Base-by-base conservation (phyloP, 1,140 invertebrate species). In the Drosophila willistoni region DNA sequence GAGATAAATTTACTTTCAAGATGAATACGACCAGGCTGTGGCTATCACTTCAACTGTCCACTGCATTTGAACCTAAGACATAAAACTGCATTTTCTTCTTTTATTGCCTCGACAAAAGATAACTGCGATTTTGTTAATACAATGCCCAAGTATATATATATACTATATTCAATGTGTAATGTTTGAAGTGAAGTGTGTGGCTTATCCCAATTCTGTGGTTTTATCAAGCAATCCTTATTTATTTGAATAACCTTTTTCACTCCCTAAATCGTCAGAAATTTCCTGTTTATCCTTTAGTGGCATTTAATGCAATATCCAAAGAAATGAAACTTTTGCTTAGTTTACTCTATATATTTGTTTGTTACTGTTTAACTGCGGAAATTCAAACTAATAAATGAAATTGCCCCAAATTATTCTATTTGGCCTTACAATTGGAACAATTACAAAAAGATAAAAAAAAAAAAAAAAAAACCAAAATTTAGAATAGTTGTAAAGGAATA, bases 51-150 rank as follows among this genome's bases (percentile, higher is more conserved):
- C 44, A 66, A 64, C 61, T 66, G 69, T 54, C 70, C 70, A 41
- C 61, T 81, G 81, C 76, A 76, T 74, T 84, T 85, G 54, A 56
- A 29, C 62, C 63, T 63, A 79, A 78, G 78, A 82, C 71, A 87
- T 65, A 47, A 29, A 29, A 68, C 25, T 76, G 75, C 76, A 87
- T 82, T 85, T 86, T 39, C 14, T 17, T 57, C 36, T 60, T 85
- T 62, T 68, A 41, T 61, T 77, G 68, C 71, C 57, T 44, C 41
- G 41, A 57, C 57, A 80, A 81, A 6, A 59, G 9, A 54, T 65
- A 60, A 47, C 33, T 29, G 39, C 51, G 22, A 39, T 59, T 73
- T 39, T 25, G 59, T 64, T 71, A 73, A 56, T 56, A 65, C 81
- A 62, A 68, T 44, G n/a, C 14, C 9, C 9, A 29, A 64, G 68